Evolutionary conservation across 2,888 invertebrate genomes (phyloP), one percentile per base, ranked within the genome.

Genomic region (Rotaria sp.): DNA sequence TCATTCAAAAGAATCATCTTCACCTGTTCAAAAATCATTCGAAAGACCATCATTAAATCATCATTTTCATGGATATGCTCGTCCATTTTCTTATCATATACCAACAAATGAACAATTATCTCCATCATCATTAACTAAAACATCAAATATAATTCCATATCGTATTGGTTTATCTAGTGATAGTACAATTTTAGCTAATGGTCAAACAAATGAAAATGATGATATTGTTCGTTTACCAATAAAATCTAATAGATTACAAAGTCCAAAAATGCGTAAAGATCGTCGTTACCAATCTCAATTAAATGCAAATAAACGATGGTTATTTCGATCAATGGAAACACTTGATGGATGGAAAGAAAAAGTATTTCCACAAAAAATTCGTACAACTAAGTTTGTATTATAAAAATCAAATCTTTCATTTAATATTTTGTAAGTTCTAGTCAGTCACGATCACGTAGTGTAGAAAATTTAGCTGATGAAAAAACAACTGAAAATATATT

Each of bases 251-350:
- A 45, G 21, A 80, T 26, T 1, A 45, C 45, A 80, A 15, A 11
- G 30, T 30, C 35, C 67, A 11, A 67, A 67, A n/a, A 30, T 30
- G 11, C 67, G 67, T 30, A 80, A 80, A 80, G 26, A 80, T 45
- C 80, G 45, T 45, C 80, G 80, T 80, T 80, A 45, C 45, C 45
- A 41, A 80, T 80, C 80, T 38, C 41, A 80, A 26, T 45, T 80
- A n/a, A 80, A 41, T 45, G 45, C 41, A 3, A 80, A 80, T 45
- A 80, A 80, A 80, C 41, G 45, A 45, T 80, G 80, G 80, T 45
- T 80, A 80, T 80, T 80, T 80, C 80, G 80, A 80, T 80, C 80
- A 4, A 80, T 80, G 80, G 80, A 80, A 80, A n/a, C 80, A 45
- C 41, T 80, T 13, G 80, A 80, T n/a, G 80, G 21, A 18, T 80